Evolutionary conservation across 2,888 invertebrate genomes (phyloP), one percentile per base, ranked within the genome.

Genomic region (Lampropteryx suffumata): DNA sequence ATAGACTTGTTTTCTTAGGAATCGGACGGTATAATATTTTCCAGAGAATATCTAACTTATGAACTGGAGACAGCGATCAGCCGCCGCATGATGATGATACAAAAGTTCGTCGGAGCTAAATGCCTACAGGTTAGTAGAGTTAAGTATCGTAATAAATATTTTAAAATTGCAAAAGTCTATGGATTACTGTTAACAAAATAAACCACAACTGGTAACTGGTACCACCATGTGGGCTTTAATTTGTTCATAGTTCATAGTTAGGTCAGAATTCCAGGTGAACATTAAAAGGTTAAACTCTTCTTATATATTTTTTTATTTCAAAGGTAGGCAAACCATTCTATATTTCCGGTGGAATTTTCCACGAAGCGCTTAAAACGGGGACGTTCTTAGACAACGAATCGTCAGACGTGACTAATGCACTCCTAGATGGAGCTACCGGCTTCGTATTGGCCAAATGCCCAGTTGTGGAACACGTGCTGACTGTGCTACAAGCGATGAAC

Each of bases 281-380:
- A n/a, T n/a, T n/a, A n/a, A n/a, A n/a, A n/a, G n/a, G n/a, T n/a
- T n/a, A n/a, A n/a, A n/a, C n/a, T n/a, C n/a, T n/a, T n/a, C n/a
- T n/a, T n/a, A n/a, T n/a, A n/a, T n/a, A n/a, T n/a, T n/a, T 17
- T 12, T 21, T n/a, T 12, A 11, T 35, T 13, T 10, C 7, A 6
- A 12, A 88, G 87, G 73, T 64, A 24, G 84, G 87, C 1, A 86
- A 81, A 62, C 83, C 84, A 7, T 69, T 79, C 4, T 82, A 65
- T 52, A 32, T 88, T 40, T 83, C 82, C 1, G 86, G 86, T 1
- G 76, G 72, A 17, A 55, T 86, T 10, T 76, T 80, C 21, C 52
- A 64, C 27, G 50, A 63, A 8, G 62, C 71, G 5, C 47, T 84
- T 0, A 7, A 24, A 3, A 57, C 12, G 41, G 80, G 80, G 1